Percentiles rank a stretch among this genome's conserved stretches.
Evolutionary conservation across 2,113 vertebrate genomes (phyloP).

Genomic region (Danionella cerebrum): DNA sequence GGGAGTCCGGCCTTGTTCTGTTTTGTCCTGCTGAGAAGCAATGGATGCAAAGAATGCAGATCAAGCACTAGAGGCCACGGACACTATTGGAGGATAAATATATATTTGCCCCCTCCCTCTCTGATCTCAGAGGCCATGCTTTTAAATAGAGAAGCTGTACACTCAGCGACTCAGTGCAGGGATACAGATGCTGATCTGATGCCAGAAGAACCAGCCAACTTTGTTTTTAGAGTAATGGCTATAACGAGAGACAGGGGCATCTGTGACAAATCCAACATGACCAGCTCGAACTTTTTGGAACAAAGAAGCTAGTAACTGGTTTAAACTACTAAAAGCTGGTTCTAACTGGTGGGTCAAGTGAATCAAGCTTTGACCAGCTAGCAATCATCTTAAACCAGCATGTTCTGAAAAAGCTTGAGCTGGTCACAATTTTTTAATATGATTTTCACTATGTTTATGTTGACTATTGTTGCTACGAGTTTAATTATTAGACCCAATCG

Average conservation of each 20-base stretch:
- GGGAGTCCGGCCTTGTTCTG: constrained; percentile 35
- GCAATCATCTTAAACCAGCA: too few species aligned
- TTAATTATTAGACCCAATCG: too few species aligned
- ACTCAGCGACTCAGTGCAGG: constrained; percentile 6
- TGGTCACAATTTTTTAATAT: too few species aligned
- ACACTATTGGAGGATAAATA: constrained; percentile 91
- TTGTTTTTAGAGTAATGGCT: not conserved
- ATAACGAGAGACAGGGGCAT: not conserved
- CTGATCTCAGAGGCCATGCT: constrained; percentile 7
- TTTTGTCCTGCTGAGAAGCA: constrained; percentile 50
- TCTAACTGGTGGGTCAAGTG: too few species aligned
- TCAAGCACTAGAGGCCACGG: constrained; percentile 61
- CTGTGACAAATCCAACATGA: too few species aligned
- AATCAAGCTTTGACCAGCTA: too few species aligned
- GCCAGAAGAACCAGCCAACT: not conserved
- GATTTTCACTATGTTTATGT: too few species aligned
- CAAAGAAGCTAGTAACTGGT: too few species aligned
- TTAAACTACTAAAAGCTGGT: too few species aligned
- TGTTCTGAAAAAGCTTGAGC: too few species aligned
- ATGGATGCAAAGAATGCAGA: constrained; percentile 71
- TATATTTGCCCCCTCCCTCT: constrained; percentile 75
- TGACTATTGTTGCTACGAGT: too few species aligned
- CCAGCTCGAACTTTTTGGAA: too few species aligned
- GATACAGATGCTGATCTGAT: constrained; percentile 10
- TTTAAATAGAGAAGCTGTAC: constrained; percentile 31